Base-by-base conservation (phyloP, 2,113 vertebrate species). In the Chaetura pelagica region DNA sequence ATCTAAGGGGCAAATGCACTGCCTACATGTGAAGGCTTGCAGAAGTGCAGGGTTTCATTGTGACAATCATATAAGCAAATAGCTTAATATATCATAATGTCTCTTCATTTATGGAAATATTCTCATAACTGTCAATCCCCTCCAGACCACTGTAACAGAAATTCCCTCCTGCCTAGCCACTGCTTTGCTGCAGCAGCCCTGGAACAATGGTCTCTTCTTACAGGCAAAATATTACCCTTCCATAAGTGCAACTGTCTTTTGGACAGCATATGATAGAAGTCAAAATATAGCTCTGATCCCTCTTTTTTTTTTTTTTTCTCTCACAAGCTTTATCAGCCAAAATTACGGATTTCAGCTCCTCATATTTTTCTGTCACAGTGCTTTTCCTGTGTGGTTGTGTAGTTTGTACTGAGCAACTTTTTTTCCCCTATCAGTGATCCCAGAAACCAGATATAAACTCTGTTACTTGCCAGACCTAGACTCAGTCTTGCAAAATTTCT, bases 211-310 rank as follows among this genome's bases (percentile, higher is more conserved):
- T 20, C 8, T 27, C 32, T 51, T 77, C 44, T 21, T 12, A 15
- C 3, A 48, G 62, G 23, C 40, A 64, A 35, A 72, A 72, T n/a
- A 57, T 44, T 32, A n/a, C 19, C 10, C 10, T 54, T 61, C 27
- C 3, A 1, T 5, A 42, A 80, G 22, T 0, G 1, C 21, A 35
- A 15, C 13, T 0, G 1, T 58, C 61, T 58, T 84, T 59, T 67
- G 76, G 55, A 30, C 8, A 3, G 10, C 1, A 0, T 32, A 7
- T 26, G 14, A 30, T 5, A 38, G 42, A 29, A 29, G 20, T 32
- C 42, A 46, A 80, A 83, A 63, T 58, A 30, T 6, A n/a, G 29
- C 21, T 75, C 4, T 46, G 52, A 69, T 52, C 51, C 20, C 51
- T 52, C 48, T 52, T 9, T 83, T 22, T 10, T 49, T 71, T 29